Conservation (phyloP, 1,140 invertebrate species). For the Conopomorpha cramerella region DNA sequence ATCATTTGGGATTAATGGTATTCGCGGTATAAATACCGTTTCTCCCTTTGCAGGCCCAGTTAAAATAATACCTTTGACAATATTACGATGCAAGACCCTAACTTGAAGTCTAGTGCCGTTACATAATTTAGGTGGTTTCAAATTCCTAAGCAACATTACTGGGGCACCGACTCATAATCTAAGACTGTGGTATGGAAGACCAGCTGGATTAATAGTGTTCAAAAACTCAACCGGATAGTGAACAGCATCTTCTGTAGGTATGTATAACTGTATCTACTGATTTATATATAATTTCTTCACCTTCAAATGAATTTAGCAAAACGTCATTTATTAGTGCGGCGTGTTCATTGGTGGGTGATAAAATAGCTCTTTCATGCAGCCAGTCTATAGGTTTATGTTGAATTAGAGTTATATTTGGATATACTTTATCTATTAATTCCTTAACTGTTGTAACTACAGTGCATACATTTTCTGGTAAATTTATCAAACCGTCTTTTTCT, state of each 20-base stretch:
- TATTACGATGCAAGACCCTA: conserved; percentile 20
- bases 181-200: conserved; percentile 19
- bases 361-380: conserved; percentile 2
- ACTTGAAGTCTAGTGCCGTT: conserved; percentile 31
- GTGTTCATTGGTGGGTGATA: conserved; percentile 3
- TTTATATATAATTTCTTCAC: not conserved
- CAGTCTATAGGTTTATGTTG: too few species aligned
- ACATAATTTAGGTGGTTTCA: conserved; percentile 34
- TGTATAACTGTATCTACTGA: conserved; percentile 3
- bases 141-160: conserved; percentile 39
- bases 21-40: conserved; percentile 19
- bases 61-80: conserved; percentile 31
- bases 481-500: too few species aligned
- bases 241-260: conserved; percentile 7
- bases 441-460: too few species aligned
- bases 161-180: conserved; percentile 25
- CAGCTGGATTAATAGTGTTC: conserved; percentile 10
- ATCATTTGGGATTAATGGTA: conserved; percentile 23
- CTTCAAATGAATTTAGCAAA: not conserved
- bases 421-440: too few species aligned
- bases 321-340: conserved; percentile 1
- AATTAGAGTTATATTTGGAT: too few species aligned
- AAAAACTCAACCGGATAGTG: conserved; percentile 11
- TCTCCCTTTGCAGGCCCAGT: conserved; percentile 14
- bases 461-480: too few species aligned